Evolutionary conservation across 2,888 invertebrate species (phyloP), one percentile per base, ranked within the genome.

Genomic region (Brachypalpus laphriformis): DNA sequence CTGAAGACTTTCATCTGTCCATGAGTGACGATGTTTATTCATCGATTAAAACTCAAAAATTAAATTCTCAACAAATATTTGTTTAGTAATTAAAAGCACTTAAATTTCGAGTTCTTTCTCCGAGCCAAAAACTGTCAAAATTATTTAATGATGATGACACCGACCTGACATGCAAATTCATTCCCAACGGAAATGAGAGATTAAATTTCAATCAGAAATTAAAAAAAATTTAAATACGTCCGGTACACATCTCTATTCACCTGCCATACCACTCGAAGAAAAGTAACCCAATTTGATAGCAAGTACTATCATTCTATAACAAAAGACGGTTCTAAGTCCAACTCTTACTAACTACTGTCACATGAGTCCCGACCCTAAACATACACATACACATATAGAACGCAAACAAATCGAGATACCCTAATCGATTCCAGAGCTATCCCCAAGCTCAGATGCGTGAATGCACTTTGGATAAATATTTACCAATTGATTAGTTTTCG

Each of bases 401-500:
- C 22, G 57, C 76, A 82, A 70, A 83, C 74, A 78, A 83, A 80
- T 83, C 83, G 70, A 71, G 75, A 81, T 85, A 81, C 80, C 81
- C 80, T 85, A 85, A 80, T 85, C 85, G 85, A 85, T 85, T 78
- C 42, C 63, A 28, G 20, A 70, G 28, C 75, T 51, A 66, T 71
- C 37, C 57, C 66, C 54, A 31, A 76, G 65, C 75, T 61, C 57
- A 40, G 57, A 47, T 85, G 81, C 81, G 85, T 85, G 76, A 80
- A 85, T 85, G 85, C 85, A 85, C 81, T 85, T 71, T 85, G 81
- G 71, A 76, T 71, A 85, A 85, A 85, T 85, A 85, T 85, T 85
- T 85, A 85, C 85, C 81, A 66, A 85, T 85, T 85, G 85, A 85
- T 85, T 85, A 85, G 85, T 85, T 85, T 85, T 81, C 66, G 71